phyloP scores from a whole-genome alignment of 2,888 invertebrate species.

The Papilio gigon region DNA sequence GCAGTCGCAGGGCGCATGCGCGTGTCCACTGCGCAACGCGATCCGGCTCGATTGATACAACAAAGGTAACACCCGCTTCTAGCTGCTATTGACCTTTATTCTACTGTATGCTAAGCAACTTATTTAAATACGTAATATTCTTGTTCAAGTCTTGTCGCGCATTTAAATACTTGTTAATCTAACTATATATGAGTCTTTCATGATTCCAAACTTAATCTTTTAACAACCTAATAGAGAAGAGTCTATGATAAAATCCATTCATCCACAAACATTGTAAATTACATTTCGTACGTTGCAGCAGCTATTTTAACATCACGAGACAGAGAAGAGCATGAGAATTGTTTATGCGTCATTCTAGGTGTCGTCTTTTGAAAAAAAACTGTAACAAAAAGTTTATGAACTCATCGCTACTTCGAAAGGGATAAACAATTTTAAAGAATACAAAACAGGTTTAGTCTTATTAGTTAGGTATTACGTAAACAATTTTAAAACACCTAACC shows the following conservation, averaged over 20 bases:
- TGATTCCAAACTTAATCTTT: background rate
- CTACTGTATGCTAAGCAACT: conserved; percentile 20
- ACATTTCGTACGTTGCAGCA: background rate
- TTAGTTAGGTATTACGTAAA: no score
- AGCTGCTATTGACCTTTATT: conserved; percentile 36
- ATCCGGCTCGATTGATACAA: conserved; percentile 37
- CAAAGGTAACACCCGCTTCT: conserved; percentile 29
- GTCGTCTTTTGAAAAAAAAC: background rate
- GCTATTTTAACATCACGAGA: background rate
- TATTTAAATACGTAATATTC: conserved; percentile 27
- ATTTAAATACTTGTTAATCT: conserved; percentile 2
- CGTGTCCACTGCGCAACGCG: conserved; percentile 49
- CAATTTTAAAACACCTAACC: no score
- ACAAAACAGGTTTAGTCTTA: background rate
- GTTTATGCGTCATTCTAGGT: no score
- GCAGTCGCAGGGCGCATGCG: conserved; percentile 45
- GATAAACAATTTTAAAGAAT: background rate
- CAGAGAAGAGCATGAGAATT: background rate
- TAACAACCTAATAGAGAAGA: background rate
- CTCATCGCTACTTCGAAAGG: background rate
- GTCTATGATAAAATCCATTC: background rate
- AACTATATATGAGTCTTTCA: background rate
- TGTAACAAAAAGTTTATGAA: background rate
- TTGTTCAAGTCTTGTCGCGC: background rate
- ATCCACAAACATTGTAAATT: background rate